Base-by-base conservation (phyloP, 1,140 invertebrate species). In the Drosophila sturtevanti region DNA sequence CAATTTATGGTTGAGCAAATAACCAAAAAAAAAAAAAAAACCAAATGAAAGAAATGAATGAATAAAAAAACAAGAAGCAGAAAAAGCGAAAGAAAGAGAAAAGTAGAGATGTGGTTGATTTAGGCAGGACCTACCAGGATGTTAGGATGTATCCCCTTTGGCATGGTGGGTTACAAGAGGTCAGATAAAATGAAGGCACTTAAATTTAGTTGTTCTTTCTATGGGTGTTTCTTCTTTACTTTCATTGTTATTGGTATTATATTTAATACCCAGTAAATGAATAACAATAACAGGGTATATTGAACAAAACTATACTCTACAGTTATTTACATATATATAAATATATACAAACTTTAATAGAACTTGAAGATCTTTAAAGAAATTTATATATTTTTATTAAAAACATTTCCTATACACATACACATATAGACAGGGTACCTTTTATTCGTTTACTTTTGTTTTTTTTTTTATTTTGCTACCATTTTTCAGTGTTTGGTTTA, bases 121-220 rank as follows among this genome's bases (percentile, higher is more conserved):
- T 21, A 48, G 41, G 41, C 41, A 48, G 16, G 41, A 48, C 41
- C 24, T 62, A 37, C 48, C 77, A 62, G 48, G 68, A 70, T 69
- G 44, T 4, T 31, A 31, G 27, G 41, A 48, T 48, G 16, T 16
- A 48, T 48, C 16, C 31, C 41, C 14, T 16, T 16, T 10, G 38
- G 38, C 12, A 21, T 21, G 41, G 16, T 48, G 41, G 41, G 16
- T 44, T 55, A 58, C 68, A 73, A 69, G 69, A 76, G 72, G 76
- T 73, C 72, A 63, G 82, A 76, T 73, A 78, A 73, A 84, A 79
- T 72, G 65, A 86, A 71, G 68, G 84, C 79, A 81, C 72, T 82
- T 79, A 66, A 71, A 89, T 89, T 82, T 82, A 89, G 84, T 82
- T 89, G 79, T 87, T 75, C 68, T 52, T 61, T 66, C 59, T 31